A percentile compares a stretch with the other conserved stretches of the same genome.
Evolutionary conservation across 2,797 vertebrate species (phyloP).

Genomic region (Acanthornis magna): DNA sequence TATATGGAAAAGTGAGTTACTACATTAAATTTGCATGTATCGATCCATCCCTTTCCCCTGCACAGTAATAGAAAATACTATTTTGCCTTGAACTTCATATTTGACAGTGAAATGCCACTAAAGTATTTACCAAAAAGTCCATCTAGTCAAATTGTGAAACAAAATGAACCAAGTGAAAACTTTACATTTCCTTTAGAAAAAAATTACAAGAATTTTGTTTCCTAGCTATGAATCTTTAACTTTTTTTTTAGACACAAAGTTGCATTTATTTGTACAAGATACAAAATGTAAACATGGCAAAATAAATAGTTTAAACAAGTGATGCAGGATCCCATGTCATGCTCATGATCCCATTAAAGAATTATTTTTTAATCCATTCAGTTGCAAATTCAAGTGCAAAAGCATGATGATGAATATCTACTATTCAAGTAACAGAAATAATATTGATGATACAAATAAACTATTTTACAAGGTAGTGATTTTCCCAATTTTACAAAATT

Average conservation of each 20-base stretch:
- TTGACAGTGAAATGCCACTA: slow-evolving; percentile 87
- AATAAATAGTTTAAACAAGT: slow-evolving; percentile 98
- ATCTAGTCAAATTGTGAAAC: slow-evolving; percentile 87
- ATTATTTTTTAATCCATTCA: slow-evolving; percentile 87
- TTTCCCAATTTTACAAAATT: slow-evolving; percentile 93
- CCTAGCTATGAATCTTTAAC: slow-evolving; percentile 86
- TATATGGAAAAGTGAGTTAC: slow-evolving; percentile 85
- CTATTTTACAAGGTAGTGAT: slow-evolving; percentile 98
- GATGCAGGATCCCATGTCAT: slow-evolving; percentile 90
- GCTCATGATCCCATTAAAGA: slow-evolving; percentile 90
- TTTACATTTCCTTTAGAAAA: slow-evolving; percentile 85
- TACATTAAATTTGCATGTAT: slow-evolving; percentile 85
- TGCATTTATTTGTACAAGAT: slow-evolving; percentile 93
- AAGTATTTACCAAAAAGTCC: slow-evolving; percentile 87
- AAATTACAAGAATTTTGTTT: slow-evolving; percentile 86
- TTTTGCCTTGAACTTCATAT: slow-evolving; percentile 87
- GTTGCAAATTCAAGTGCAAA: slow-evolving; percentile 94
- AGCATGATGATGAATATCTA: slow-evolving; percentile 93
- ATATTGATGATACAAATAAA: slow-evolving; percentile 97
- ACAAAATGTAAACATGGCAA: slow-evolving; percentile 98
- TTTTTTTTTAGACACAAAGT: slow-evolving; percentile 89
- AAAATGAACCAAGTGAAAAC: slow-evolving; percentile 87
- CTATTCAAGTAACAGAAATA: slow-evolving; percentile 95
- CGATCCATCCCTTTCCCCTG: slow-evolving; percentile 84
- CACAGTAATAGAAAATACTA: slow-evolving; percentile 89